Percentiles rank a stretch among this genome's conserved stretches.
These are phyloP conservation scores for Porites evermanni DNA, from an alignment of 92 coral and sea anemone genomes.

Conservation along the genomic window DNA sequence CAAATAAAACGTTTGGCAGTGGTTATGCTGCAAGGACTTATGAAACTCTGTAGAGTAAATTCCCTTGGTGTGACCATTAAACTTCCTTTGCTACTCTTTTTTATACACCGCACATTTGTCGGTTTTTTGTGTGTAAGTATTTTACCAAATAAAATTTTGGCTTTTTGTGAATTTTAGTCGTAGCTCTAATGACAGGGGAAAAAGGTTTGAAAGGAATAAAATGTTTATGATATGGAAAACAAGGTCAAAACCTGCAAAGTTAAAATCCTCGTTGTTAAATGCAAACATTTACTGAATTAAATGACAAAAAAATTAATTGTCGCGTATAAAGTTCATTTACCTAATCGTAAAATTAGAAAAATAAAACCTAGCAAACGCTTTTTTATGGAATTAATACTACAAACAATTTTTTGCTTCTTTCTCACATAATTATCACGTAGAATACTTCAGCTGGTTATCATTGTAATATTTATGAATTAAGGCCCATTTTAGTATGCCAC, in stretches of 20 bases:
- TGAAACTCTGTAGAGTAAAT: no score
- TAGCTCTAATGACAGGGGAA: neutral
- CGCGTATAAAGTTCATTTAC: conserved; percentile 1
- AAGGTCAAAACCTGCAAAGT: neutral
- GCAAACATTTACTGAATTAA: neutral
- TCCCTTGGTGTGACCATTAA: neutral
- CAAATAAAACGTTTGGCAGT: no score
- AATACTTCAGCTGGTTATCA: conserved; percentile 5
- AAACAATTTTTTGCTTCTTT: neutral
- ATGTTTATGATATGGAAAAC: neutral
- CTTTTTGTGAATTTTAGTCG: no score
- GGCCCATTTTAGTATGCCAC: no score
- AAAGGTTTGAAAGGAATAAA: neutral
- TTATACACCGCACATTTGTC: no score
- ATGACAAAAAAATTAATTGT: neutral
- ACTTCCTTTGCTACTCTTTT: neutral
- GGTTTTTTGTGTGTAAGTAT: no score
- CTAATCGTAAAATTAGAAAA: conserved; percentile 19
- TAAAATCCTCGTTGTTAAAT: neutral
- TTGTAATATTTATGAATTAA: no score
- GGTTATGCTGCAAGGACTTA: no score
- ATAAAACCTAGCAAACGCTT: neutral
- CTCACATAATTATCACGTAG: conserved; percentile 29
- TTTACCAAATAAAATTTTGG: no score
- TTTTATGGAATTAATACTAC: conserved; percentile 20